Evolutionary conservation across 2,888 invertebrate species (phyloP), one percentile per base, ranked within the genome.

Genomic region (Drosophila meridionalis): DNA sequence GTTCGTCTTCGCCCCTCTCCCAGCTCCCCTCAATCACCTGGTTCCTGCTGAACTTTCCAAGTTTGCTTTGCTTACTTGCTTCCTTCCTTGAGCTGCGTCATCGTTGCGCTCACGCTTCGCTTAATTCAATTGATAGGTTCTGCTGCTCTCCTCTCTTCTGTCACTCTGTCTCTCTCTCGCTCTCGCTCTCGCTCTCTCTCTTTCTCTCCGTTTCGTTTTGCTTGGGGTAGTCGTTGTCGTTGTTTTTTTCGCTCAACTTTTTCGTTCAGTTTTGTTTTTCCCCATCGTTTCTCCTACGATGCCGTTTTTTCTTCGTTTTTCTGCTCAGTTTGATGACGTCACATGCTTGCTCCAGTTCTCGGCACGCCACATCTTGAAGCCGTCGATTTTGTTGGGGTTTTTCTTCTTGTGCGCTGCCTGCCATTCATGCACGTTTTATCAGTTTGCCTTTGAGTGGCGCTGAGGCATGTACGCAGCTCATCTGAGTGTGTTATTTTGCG

Each of bases 241-340:
- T 14, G 20, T 20, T 36, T 34, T 52, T 52, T 61, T 38, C 65
- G 55, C 66, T 68, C 69, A 67, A 66, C 63, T 50, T 76, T 76
- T 90, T 89, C 89, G 90, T 90, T 90, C 28, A 90, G 89, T 90
- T 86, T 87, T 79, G 57, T 87, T 88, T 87, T 87, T 74, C 87
- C 89, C 90, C 81, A 70, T 68, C 61, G 66, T 70, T 73, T 77
- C 76, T 71, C 78, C 75, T 78, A 65, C 66, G 48, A 53, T 62
- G 9, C n/a, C 53, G 36, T 52, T 20, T 60, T 57, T 64, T 34
- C 50, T 52, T 34, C 58, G 61, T 58, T 4, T 61, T 34, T 61
- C 34, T 56, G 70, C 78, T 76, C 77, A 72, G 30, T 59, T 73
- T 57, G 61, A 69, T 87, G 87, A 90, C 87, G 90, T 87, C 87